Evolutionary conservation across 1,140 invertebrate species (phyloP), one percentile per base, ranked within the genome.

Genomic region (Magallana ariakensis): DNA sequence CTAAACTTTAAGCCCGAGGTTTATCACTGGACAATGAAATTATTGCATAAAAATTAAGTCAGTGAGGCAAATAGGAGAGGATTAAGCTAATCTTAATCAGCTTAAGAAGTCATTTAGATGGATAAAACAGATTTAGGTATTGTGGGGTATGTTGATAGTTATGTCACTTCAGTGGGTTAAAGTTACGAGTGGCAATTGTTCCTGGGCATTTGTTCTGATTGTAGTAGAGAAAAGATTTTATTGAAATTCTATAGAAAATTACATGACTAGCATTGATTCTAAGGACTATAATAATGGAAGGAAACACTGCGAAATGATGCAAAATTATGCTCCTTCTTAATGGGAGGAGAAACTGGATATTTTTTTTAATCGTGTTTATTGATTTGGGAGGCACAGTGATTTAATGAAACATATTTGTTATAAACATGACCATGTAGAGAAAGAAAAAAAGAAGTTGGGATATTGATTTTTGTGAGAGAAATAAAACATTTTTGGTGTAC

Each of bases 401-500:
- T 75, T 75, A 75, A 22, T 26, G 66, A 75, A 75, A 75, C 66
- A 75, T 75, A 75, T 75, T 75, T 75, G 66, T 75, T 26, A 26
- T 26, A 75, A 75, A 75, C 66, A 75, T 75, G 66, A 75, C 66
- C 66, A 75, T 75, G 66, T 75, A 75, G 66, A 70, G n/a, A n/a
- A n/a, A n/a, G 26, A 75, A 75, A 60, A 60, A 19, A 75, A 75
- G 66, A 75, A 75, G 66, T 75, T 11, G 66, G 22, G 13, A 75
- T 75, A 75, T 75, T 75, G 66, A 75, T 75, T 75, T 46, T 33
- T 75, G 9, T 75, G 19, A 33, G 66, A 75, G 66, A 75, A 70
- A 70, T 70, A 70, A 70, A 75, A 75, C 66, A 75, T 75, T 75
- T 75, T 75, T 75, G 66, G 66, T 75, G 66, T 75, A 75, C 66